Conservation (phyloP, 30 jellyfish, hydroid and myxozoan species). For the Chrysaora quinquecirrha region DNA sequence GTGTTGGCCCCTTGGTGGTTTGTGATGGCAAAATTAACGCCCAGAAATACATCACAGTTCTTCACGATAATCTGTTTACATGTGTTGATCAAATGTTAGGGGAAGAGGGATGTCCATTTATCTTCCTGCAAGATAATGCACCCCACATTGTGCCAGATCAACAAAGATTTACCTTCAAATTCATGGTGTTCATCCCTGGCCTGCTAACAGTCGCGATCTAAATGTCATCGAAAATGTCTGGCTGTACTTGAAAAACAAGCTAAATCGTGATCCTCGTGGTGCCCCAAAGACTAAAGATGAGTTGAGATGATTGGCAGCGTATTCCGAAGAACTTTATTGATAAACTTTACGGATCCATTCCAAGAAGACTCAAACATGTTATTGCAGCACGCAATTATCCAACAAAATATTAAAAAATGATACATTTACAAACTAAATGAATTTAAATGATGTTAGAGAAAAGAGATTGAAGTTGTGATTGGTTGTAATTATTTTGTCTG, state of each 20-base stretch:
- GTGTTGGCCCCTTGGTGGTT: not conserved
- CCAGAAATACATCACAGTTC: not conserved
- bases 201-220: constrained; percentile 9
- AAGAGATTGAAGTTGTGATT: too few relatives aligned
- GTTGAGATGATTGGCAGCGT: not conserved
- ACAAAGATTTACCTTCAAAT: not conserved
- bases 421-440: too few relatives aligned
- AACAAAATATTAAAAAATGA: not conserved
- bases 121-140: constrained; percentile 4
- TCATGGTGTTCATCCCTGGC: constrained; percentile 1
- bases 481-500: too few relatives aligned
- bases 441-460: too few relatives aligned
- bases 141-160: not conserved
- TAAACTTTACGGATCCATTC: not conserved
- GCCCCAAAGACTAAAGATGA: constrained; percentile 22
- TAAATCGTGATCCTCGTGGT: not conserved
- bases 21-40: not conserved
- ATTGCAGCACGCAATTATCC: not conserved
- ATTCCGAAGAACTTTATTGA: not conserved
- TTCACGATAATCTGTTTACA: not conserved
- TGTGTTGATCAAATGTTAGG: not conserved
- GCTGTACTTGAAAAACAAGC: constrained; percentile 16
- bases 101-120: not conserved
- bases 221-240: constrained; percentile 18
- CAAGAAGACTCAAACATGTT: not conserved